Evolutionary conservation across 2,888 invertebrate genomes (phyloP).

Genomic region (Sarcophaga variegata): DNA sequence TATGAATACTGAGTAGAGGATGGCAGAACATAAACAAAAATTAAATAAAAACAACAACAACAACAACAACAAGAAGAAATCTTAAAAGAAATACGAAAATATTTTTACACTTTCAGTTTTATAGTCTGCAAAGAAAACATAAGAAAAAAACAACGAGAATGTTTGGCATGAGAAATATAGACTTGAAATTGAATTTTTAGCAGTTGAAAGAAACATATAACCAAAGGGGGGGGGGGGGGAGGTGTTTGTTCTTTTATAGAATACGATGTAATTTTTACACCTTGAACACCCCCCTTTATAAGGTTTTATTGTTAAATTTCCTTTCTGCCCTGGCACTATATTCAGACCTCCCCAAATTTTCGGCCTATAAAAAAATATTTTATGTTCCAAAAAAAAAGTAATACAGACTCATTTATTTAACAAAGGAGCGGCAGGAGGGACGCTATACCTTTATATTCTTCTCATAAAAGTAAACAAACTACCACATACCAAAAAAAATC

Average conservation of each 20-base stretch:
- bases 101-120: slow-evolving; percentile 36
- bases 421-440: too few species aligned
- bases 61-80: slow-evolving; percentile 6
- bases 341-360: too few species aligned
- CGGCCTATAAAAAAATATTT: too few species aligned
- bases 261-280: not conserved
- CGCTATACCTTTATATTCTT: too few species aligned
- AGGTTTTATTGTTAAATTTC: not conserved
- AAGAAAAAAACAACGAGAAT: slow-evolving; percentile 22
- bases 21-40: too few species aligned
- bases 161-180: not conserved
- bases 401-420: too few species aligned
- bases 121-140: slow-evolving; percentile 28
- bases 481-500: too few species aligned
- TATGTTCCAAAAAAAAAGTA: too few species aligned
- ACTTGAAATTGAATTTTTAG: slow-evolving; percentile 59
- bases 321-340: too few species aligned
- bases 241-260: slow-evolving; percentile 27
- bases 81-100: not conserved
- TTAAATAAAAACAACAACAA: not conserved
- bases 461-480: too few species aligned
- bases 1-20: not conserved
- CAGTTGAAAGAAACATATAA: too few species aligned
- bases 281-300: not conserved
- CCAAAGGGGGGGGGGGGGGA: not conserved